These are phyloP conservation scores for Mionectes macconnelli DNA, from an alignment of 2,113 vertebrate species.

Conservation along the genomic window DNA sequence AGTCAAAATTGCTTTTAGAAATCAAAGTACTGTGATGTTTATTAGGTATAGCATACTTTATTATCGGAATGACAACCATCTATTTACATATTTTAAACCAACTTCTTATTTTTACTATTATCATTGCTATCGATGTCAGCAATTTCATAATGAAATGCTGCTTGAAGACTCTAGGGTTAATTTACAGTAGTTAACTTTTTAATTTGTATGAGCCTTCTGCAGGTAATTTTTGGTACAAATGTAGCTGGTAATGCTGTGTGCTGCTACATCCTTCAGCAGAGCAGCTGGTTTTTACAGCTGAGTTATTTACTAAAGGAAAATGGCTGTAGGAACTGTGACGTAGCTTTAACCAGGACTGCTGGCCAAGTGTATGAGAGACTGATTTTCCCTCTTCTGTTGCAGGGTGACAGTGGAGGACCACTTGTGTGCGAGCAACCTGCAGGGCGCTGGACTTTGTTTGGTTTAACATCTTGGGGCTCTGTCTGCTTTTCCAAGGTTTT, in stretches of 20 bases:
- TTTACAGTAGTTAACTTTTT: neutral
- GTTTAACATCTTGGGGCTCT: slow-evolving; percentile 91
- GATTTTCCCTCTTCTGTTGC: neutral
- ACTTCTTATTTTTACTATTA: neutral
- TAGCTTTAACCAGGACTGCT: neutral
- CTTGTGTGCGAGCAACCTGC: slow-evolving; percentile 84
- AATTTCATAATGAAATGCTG: neutral
- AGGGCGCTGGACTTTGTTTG: slow-evolving; percentile 87
- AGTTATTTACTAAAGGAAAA: neutral
- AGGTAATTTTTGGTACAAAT: neutral
- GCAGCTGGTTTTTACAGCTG: neutral
- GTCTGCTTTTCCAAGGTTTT: slow-evolving; percentile 91
- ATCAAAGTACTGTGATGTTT: neutral
- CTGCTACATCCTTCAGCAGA: neutral
- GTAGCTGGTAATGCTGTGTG: neutral
- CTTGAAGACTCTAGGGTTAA: neutral
- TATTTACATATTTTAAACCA: neutral
- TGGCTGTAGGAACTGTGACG: neutral
- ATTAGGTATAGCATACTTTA: neutral
- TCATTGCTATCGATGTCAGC: neutral
- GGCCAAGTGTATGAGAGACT: fast-evolving
- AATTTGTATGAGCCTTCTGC: neutral
- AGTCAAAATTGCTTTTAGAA: neutral
- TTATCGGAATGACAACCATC: neutral
- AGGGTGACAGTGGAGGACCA: slow-evolving; percentile 91